These are phyloP conservation scores for Zonitis immaculata DNA, from an alignment of 2,888 invertebrate species.

Conservation along the genomic window DNA sequence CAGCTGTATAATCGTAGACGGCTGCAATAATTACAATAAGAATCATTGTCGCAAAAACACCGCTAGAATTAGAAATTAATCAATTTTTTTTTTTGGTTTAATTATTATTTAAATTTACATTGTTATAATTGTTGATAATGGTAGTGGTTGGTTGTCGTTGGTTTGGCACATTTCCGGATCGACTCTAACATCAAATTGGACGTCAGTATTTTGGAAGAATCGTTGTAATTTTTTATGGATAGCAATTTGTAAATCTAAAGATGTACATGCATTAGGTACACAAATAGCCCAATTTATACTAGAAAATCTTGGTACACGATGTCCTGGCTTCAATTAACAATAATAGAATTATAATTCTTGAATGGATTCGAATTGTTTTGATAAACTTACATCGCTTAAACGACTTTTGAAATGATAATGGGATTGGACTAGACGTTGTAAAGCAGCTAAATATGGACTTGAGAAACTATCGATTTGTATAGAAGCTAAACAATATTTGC, in stretches of 20 bases:
- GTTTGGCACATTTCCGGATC: conserved; percentile 61
- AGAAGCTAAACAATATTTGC: conserved; percentile 63
- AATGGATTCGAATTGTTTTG: too few species aligned
- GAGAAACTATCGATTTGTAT: conserved; percentile 52
- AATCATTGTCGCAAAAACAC: neutral
- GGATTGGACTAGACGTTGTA: conserved; percentile 56
- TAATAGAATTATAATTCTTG: too few species aligned
- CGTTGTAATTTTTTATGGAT: conserved; percentile 51
- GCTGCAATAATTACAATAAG: neutral
- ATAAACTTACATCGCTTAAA: conserved; percentile 63
- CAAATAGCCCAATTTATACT: conserved; percentile 66
- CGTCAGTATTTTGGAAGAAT: conserved; percentile 53
- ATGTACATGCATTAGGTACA: conserved; percentile 58
- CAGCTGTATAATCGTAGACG: neutral
- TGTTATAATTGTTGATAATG: conserved; percentile 33
- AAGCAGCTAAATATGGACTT: conserved; percentile 50
- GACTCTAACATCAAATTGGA: conserved; percentile 56
- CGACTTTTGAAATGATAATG: conserved; percentile 62
- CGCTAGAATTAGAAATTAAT: neutral
- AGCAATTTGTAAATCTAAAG: conserved; percentile 56
- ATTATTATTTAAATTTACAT: conserved; percentile 26
- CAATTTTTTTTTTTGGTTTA: neutral
- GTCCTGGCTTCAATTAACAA: conserved; percentile 55
- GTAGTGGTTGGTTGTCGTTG: conserved; percentile 17
- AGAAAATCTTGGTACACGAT: conserved; percentile 63